A percentile compares a stretch with the other conserved stretches of the same genome.
These are phyloP conservation scores for Apamea epomidion DNA, from an alignment of 2,888 invertebrate genomes.

Conservation along the genomic window DNA sequence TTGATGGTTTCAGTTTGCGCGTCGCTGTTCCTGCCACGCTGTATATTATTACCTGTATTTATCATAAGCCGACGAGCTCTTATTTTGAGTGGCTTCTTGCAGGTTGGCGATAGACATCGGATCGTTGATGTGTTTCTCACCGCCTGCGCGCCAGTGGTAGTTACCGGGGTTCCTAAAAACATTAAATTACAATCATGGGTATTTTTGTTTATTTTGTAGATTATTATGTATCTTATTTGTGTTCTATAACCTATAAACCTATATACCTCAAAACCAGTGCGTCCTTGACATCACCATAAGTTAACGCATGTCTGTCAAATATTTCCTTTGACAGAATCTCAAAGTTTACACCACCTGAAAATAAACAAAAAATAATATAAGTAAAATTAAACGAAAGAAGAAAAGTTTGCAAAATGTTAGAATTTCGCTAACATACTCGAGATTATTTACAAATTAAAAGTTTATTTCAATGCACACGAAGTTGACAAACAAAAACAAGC, in stretches of 20 bases:
- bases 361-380: neutral
- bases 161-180: slow-evolving; percentile 96
- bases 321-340: slow-evolving; percentile 96
- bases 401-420: neutral
- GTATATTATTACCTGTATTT: slow-evolving; percentile 88
- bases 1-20: too few relatives aligned
- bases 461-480: too few relatives aligned
- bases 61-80: slow-evolving; percentile 95
- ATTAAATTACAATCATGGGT: neutral
- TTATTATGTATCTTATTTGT: neutral
- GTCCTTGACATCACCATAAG: slow-evolving; percentile 93
- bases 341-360: slow-evolving; percentile 96
- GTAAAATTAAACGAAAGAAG: neutral
- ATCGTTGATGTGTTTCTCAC: slow-evolving; percentile 99
- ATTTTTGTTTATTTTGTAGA: neutral
- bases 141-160: slow-evolving; percentile 99
- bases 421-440: neutral
- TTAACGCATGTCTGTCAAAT: slow-evolving; percentile 94
- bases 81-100: slow-evolving; percentile 96
- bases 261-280: slow-evolving; percentile 91
- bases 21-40: too few relatives aligned
- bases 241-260: too few relatives aligned
- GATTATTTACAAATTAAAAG: neutral
- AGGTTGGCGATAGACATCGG: slow-evolving; percentile 94
- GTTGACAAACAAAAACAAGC: neutral